A percentile compares a stretch with the other conserved stretches of the same genome.
Conservation (phyloP, 2,113 vertebrate species). For the Trogon melanurus region DNA sequence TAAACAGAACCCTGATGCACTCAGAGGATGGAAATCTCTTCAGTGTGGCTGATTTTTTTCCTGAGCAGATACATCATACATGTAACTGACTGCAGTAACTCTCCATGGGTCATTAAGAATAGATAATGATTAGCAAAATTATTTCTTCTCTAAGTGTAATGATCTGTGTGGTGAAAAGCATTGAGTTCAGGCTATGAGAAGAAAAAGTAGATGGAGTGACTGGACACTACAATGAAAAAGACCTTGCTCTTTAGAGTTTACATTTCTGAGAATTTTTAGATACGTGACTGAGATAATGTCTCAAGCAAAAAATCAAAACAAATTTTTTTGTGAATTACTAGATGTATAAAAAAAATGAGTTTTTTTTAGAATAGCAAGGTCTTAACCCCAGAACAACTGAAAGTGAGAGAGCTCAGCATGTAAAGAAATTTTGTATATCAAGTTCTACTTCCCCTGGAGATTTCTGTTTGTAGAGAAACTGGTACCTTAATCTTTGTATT, state of each 20-base stretch:
- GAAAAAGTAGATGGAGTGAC: not conserved
- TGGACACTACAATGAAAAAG: not conserved
- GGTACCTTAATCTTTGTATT: not conserved
- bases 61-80: slow-evolving; percentile 1
- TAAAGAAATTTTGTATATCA: not conserved
- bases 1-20: not conserved
- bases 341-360: not conserved
- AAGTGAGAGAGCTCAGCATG: not conserved
- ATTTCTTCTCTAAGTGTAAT: slow-evolving; percentile 61
- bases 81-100: slow-evolving; percentile 44
- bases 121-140: slow-evolving; percentile 64
- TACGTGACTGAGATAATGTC: not conserved
- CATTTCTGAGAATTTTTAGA: not conserved
- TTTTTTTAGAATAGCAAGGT: not conserved
- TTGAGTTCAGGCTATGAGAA: slow-evolving; percentile 30
- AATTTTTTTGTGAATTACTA: not conserved
- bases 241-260: not conserved
- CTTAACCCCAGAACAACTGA: not conserved
- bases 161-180: slow-evolving; percentile 57
- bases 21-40: not conserved
- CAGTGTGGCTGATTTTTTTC: not conserved
- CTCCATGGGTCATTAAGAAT: slow-evolving; percentile 64
- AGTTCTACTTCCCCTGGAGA: not conserved
- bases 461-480: not conserved
- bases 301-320: not conserved